These are phyloP conservation scores for Theocolax elegans DNA, from an alignment of 1,140 invertebrate species.

Conservation along the genomic window DNA sequence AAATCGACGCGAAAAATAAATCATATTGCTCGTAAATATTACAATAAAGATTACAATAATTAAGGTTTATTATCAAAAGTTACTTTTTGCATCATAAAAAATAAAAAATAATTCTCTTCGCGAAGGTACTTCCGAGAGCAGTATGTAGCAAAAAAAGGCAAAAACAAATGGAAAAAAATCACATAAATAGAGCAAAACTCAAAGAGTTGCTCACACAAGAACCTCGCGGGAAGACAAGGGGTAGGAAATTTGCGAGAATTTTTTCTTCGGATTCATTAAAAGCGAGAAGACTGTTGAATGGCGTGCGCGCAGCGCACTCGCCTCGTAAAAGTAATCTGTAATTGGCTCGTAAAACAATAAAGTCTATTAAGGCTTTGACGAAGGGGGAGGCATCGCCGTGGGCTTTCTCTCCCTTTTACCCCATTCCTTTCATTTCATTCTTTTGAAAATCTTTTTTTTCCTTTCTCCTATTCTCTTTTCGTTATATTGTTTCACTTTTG, in stretches of 20 bases:
- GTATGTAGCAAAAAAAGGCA: neutral
- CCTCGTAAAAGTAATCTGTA: constrained; percentile 63
- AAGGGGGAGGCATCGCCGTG: constrained; percentile 40
- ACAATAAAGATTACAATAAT: too few species aligned
- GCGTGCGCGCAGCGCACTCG: constrained; percentile 33
- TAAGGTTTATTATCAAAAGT: too few species aligned
- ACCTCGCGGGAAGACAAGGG: neutral
- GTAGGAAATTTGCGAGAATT: constrained; percentile 49
- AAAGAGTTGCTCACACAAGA: neutral
- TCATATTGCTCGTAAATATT: too few species aligned
- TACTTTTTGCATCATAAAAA: too few species aligned
- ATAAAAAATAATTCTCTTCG: too few species aligned
- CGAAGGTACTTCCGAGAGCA: neutral
- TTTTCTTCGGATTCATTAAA: constrained; percentile 56
- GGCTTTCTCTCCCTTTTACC: constrained; percentile 38
- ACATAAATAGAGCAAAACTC: neutral
- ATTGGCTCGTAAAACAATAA: constrained; percentile 66
- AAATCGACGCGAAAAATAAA: too few species aligned
- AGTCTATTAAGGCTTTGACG: constrained; percentile 57
- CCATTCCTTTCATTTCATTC: neutral
- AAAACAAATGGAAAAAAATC: neutral
- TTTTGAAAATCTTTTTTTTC: constrained; percentile 14
- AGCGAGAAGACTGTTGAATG: constrained; percentile 41
- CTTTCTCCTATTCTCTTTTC: constrained; percentile 31
- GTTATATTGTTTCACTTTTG: constrained; percentile 10